Base-by-base conservation (phyloP, 2,888 invertebrate species). In the Apeira syringaria region DNA sequence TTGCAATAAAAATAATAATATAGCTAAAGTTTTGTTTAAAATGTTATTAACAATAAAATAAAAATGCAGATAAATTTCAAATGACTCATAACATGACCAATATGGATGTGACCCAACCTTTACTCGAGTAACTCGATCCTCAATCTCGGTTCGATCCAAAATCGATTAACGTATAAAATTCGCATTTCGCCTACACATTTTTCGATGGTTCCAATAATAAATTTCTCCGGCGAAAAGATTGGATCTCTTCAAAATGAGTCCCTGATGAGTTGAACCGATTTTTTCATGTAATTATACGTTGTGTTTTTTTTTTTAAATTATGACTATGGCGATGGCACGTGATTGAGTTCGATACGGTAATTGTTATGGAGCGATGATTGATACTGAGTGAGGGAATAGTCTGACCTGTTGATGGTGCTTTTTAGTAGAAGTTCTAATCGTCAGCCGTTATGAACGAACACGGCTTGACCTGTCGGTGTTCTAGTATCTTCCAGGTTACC, bases 171-270 rank as follows among this genome's bases (percentile, higher is more conserved):
- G 22, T 8, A 18, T 8, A 17, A 25, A 24, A 34, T 27, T 18
- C 33, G 27, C 34, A 26, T 27, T n/a, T 18, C 25, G 22, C 18
- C 38, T 13, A 27, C 29, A 25, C 27, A 27, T 36, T 27, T 32
- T 11, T 28, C 36, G 32, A 28, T n/a, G 24, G 24, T 29, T 29
- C 11, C 6, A 18, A 25, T 30, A 24, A 35, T 41, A 40, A 42
- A 44, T 32, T 37, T 24, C 27, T 8, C 27, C 35, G 35, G 20
- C 27, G n/a, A 4, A 28, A 37, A 29, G 45, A 47, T 47, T 45
- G 47, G 47, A 49, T 49, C 49, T 43, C 27, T 27, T 24, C 7
- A 9, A 30, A 51, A 52, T 46, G 33, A 32, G 42, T 33, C 51
- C 28, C 45, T 12, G 44, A 39, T 39, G 38, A 43, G 38, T 26